These are phyloP conservation scores for Scortum barcoo DNA, from an alignment of 2,113 vertebrate genomes.

Conservation along the genomic window DNA sequence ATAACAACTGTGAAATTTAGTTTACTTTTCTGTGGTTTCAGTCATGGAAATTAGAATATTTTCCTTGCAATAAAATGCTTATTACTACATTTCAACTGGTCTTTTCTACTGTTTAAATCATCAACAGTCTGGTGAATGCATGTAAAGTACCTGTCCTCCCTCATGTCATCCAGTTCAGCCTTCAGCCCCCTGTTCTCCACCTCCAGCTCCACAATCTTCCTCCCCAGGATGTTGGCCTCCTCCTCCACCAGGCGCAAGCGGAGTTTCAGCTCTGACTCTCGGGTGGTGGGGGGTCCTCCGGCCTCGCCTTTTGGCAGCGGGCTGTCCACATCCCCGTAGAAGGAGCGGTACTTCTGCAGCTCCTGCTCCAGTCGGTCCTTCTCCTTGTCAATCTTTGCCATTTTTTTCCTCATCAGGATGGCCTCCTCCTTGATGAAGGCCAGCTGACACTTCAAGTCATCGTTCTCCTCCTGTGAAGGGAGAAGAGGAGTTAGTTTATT, in stretches of 20 bases:
- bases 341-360: constrained; percentile 96
- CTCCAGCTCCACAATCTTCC: constrained; percentile 98
- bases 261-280: constrained; percentile 98
- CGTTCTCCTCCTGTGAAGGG: constrained; percentile 91
- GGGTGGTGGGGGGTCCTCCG: constrained; percentile 94
- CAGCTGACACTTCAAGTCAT: constrained; percentile 97
- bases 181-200: constrained; percentile 98
- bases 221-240: constrained; percentile 97
- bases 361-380: constrained; percentile 98
- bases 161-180: constrained; percentile 96
- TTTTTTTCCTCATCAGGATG: constrained; percentile 97
- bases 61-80: neutral
- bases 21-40: neutral
- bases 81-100: neutral
- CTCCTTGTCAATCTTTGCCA: constrained; percentile 99
- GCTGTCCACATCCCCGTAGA: constrained; percentile 98
- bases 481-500: neutral
- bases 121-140: neutral
- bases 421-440: constrained; percentile 98
- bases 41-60: neutral
- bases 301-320: constrained; percentile 98
- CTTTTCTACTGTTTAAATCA: neutral
- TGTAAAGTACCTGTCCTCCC: constrained; percentile 89
- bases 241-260: constrained; percentile 95
- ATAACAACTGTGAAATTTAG: neutral